Conservation (phyloP, 37 sponge, comb jelly and placozoan species). For the Axinella damicornis region DNA sequence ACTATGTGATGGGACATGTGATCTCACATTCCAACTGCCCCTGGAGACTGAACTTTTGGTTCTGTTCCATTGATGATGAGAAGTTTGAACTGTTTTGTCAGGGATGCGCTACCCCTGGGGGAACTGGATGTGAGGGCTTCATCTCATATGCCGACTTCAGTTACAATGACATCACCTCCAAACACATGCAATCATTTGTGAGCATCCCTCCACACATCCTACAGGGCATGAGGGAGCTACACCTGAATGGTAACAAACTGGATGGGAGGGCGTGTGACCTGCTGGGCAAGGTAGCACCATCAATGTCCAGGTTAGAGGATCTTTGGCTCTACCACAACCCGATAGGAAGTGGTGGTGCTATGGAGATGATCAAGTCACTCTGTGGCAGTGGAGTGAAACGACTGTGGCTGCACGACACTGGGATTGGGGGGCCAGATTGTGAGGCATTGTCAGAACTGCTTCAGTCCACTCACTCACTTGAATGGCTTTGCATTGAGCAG, state of each 20-base stretch:
- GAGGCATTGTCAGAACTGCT: too few relatives aligned
- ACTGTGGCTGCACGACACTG: too few relatives aligned
- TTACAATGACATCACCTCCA: not conserved
- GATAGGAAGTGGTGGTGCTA: slow-evolving; percentile 19
- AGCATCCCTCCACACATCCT: not conserved
- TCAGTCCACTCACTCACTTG: too few relatives aligned
- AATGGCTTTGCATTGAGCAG: too few relatives aligned
- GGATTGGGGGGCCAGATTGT: too few relatives aligned
- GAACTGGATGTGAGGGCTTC: not conserved
- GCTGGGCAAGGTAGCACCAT: not conserved
- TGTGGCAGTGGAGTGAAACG: not conserved
- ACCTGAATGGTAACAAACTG: not conserved
- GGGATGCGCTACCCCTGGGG: not conserved
- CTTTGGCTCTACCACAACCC: not conserved
- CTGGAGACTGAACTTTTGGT: not conserved
- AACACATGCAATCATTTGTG: not conserved
- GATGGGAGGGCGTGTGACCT: slow-evolving; percentile 7
- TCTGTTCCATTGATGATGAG: not conserved
- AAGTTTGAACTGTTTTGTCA: not conserved
- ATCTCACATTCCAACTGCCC: slow-evolving; percentile 7
- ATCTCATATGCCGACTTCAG: not conserved
- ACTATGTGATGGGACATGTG: not conserved
- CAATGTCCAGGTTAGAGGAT: not conserved
- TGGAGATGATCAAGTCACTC: slow-evolving; percentile 4
- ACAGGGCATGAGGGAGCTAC: not conserved